Percentiles rank a stretch among this genome's conserved stretches.
Conservation (phyloP, 2,113 vertebrate species). For the Blennius ocellaris region DNA sequence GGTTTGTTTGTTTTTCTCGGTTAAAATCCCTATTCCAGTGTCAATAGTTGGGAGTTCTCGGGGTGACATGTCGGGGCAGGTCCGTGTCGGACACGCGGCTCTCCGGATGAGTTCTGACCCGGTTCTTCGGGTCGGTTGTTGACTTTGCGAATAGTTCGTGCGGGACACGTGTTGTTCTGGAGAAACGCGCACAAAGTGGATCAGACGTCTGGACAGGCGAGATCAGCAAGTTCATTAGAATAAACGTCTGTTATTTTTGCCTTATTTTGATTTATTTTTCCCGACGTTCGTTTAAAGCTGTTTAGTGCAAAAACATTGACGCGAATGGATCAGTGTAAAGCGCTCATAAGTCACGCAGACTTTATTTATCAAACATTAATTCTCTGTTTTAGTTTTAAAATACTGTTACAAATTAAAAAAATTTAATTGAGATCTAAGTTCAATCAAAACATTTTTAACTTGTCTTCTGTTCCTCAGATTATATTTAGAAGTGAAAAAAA, state of each 20-base stretch:
- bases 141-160: slow-evolving; percentile 42
- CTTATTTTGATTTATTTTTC: no score
- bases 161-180: slow-evolving; percentile 70
- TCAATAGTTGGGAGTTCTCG: slow-evolving; percentile 62
- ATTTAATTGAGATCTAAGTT: no score
- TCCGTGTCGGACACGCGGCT: not conserved
- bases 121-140: slow-evolving; percentile 31
- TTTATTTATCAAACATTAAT: no score
- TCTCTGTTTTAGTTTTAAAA: no score
- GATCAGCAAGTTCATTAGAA: not conserved
- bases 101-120: slow-evolving; percentile 2
- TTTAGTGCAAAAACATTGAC: no score
- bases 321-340: no score
- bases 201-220: not conserved
- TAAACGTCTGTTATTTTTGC: no score
- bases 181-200: slow-evolving; percentile 34
- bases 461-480: no score
- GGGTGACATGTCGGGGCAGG: slow-evolving; percentile 44
- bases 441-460: no score
- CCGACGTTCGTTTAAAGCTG: no score
- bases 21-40: slow-evolving; percentile 69
- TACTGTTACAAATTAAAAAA: no score
- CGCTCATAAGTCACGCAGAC: no score
- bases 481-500: not conserved
- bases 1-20: not conserved